phyloP scores from a whole-genome alignment of 2,113 vertebrate genomes.

The Dromaius novaehollandiae region DNA sequence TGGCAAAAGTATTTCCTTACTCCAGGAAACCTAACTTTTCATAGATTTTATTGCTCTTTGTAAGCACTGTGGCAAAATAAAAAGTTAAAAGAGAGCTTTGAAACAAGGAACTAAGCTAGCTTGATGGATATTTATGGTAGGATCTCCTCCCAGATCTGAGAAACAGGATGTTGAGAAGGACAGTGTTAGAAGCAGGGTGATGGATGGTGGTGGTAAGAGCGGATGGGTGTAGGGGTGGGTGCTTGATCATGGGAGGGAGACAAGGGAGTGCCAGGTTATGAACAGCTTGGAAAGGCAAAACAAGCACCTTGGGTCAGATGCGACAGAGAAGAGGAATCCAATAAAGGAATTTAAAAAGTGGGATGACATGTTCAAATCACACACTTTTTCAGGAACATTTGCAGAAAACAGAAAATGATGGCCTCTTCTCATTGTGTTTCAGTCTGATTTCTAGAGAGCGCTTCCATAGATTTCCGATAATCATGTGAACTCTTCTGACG shows the following conservation, averaged over 20 bases:
- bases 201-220: neutral
- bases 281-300: neutral
- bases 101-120: conserved; percentile 17
- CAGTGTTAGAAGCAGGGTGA: neutral
- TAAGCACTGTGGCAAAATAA: neutral
- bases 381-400: neutral
- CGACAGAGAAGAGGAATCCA: neutral
- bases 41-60: conserved; percentile 38
- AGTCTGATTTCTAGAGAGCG: neutral
- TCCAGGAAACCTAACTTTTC: neutral
- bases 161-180: neutral
- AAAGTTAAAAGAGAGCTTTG: conserved; percentile 22
- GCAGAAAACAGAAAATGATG: neutral
- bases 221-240: neutral
- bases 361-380: neutral
- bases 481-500: neutral
- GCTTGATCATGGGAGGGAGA: neutral
- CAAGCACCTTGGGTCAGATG: neutral
- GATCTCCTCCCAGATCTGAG: neutral
- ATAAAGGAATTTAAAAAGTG: neutral
- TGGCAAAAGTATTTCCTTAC: neutral
- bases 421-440: neutral
- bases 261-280: accelerated
- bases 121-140: neutral
- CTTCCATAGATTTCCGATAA: neutral